Evolutionary conservation across 2,888 invertebrate genomes (phyloP).

Genomic region (Hypomecis punctinalis): DNA sequence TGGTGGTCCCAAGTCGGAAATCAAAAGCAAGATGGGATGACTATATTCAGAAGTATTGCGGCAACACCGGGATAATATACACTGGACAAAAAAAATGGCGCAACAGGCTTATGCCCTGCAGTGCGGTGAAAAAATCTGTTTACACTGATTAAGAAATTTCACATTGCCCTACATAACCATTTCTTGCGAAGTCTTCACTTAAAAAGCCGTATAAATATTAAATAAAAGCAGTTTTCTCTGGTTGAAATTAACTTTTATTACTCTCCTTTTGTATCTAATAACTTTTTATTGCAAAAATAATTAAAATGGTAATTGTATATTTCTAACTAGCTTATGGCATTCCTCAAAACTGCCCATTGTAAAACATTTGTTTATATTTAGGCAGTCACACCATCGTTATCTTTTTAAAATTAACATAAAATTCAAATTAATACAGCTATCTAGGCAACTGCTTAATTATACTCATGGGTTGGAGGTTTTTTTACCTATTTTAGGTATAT

Average conservation of each 20-base stretch:
- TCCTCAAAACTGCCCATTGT: constrained; percentile 49
- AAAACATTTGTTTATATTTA: constrained; percentile 48
- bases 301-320: constrained; percentile 34
- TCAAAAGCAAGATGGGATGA: no score
- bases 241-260: constrained; percentile 35
- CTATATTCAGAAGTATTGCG: no score
- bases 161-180: constrained; percentile 16
- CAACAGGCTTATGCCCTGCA: no score
- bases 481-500: constrained; percentile 28
- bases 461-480: constrained; percentile 45
- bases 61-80: no score
- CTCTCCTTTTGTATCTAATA: constrained; percentile 32
- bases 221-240: constrained; percentile 30
- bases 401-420: constrained; percentile 52
- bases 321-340: constrained; percentile 40
- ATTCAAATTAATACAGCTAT: constrained; percentile 54
- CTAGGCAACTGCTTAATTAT: constrained; percentile 53
- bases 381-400: constrained; percentile 48
- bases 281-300: constrained; percentile 43
- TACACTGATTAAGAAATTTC: no score
- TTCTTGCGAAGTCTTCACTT: constrained; percentile 3
- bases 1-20: no score
- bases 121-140: no score
- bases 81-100: no score
- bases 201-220: constrained; percentile 17